Conservation (phyloP, 2,113 vertebrate species). For the Pelodiscus sinensis region DNA sequence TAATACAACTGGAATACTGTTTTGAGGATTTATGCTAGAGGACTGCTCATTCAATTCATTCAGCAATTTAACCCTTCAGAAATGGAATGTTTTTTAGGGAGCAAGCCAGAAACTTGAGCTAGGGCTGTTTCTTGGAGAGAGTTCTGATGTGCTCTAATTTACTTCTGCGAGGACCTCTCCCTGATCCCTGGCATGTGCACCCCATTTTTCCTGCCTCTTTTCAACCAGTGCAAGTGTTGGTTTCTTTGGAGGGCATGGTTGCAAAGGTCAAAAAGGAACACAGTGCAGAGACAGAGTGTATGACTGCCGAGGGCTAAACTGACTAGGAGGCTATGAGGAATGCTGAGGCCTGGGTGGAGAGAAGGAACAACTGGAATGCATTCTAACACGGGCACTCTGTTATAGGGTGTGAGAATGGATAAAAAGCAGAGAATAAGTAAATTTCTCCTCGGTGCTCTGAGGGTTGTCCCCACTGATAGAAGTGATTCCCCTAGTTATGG, state of each 20-base stretch:
- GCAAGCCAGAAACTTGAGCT: neutral
- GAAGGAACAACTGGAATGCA: neutral
- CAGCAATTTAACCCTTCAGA: neutral
- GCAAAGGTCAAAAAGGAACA: neutral
- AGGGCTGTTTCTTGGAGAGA: neutral
- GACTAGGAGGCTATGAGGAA: neutral
- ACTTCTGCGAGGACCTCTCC: neutral
- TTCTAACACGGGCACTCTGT: neutral
- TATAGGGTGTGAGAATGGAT: neutral
- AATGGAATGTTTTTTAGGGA: neutral
- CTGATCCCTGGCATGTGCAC: neutral
- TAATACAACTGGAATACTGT: neutral
- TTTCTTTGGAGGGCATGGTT: neutral
- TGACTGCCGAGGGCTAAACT: neutral
- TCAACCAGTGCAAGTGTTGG: fast-evolving
- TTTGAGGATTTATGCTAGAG: neutral
- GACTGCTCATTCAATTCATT: neutral
- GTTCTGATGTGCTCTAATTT: fast-evolving
- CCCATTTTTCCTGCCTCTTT: neutral
- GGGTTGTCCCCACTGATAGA: neutral
- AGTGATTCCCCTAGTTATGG: slow-evolving; percentile 13
- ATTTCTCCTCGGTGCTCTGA: neutral
- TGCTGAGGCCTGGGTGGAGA: neutral
- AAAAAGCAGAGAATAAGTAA: neutral
- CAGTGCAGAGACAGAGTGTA: neutral